These are phyloP conservation scores for Eupithecia centaureata DNA, from an alignment of 2,888 invertebrate genomes.

Conservation along the genomic window DNA sequence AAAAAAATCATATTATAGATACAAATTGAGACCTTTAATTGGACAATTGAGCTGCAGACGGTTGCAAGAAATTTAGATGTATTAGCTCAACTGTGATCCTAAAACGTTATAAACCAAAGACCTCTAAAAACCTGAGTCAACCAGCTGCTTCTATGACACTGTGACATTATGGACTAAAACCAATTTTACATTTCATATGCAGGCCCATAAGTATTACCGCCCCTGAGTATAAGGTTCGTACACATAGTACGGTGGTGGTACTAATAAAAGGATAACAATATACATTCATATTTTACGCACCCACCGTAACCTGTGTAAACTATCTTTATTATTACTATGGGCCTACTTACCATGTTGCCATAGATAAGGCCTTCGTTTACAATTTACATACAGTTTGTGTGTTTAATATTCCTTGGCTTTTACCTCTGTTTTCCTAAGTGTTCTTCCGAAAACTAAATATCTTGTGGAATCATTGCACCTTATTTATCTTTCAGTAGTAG, in stretches of 20 bases:
- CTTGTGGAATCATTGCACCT: no score
- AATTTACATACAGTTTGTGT: conserved; percentile 3
- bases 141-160: conserved; percentile 6
- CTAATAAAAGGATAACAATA: conserved; percentile 36
- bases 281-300: conserved; percentile 36
- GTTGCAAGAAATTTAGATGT: no score
- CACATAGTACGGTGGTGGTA: conserved; percentile 14
- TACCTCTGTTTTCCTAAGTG: background rate
- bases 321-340: conserved; percentile 14
- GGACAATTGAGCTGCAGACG: no score
- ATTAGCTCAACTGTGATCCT: no score
- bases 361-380: conserved; percentile 5
- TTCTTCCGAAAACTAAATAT: background rate
- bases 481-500: no score
- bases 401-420: background rate
- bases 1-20: no score
- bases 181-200: conserved; percentile 38
- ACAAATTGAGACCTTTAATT: no score
- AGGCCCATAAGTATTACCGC: conserved; percentile 15
- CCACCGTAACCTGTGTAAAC: conserved; percentile 21
- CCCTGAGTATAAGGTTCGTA: conserved; percentile 33
- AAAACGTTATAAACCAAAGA: no score
- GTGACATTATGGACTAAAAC: conserved; percentile 12
- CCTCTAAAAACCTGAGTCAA: background rate
- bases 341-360: conserved; percentile 12